Base-by-base conservation (phyloP, 1,140 invertebrate genomes). In the Araneus ventricosus region DNA sequence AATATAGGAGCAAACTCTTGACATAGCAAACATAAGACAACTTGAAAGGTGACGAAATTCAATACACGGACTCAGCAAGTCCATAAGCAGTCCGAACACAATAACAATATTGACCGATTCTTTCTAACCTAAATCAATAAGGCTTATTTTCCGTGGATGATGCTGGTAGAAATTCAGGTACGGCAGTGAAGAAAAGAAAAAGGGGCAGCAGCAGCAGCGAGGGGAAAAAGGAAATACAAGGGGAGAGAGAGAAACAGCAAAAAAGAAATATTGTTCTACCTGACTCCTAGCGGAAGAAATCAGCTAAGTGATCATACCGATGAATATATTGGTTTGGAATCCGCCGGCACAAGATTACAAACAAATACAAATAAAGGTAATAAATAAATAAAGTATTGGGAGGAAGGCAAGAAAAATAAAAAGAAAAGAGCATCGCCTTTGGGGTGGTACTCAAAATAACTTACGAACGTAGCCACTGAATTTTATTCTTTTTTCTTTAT, bases 301-400 rank as follows among this genome's bases (percentile, higher is more conserved):
- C 89, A 91, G 70, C 89, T 91, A 91, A 91, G 89, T 91, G 89
- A 91, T 91, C 89, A 67, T 27, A 79, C 20, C 79, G 89, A 84
- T 84, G 89, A 91, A 91, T 91, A 91, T 91, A 84, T 84, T 84
- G 89, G 63, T 67, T 90, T 90, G 88, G 70, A 88, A 88, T 88
- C 63, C 22, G 52, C 70, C 85, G 37, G 59, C 20, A 17, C n/a
- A 63, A 87, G 75, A 91, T 91, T 84, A 67, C 89, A 57, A 84
- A 84, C 89, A 91, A 91, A 90, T 90, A 90, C 88, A 80, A 90
- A 91, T 91, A 91, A 84, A 22, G 79, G 80, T 84, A 91, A 91
- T 91, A 91, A 91, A 89, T 89, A 79, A 89, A 82, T 91, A 91
- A 91, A 91, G 80, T 63, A 63, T 61, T 45, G 39, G 87, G 27